Evolutionary conservation across 2,888 invertebrate genomes (phyloP).

Genomic region (Tipula lateralis): DNA sequence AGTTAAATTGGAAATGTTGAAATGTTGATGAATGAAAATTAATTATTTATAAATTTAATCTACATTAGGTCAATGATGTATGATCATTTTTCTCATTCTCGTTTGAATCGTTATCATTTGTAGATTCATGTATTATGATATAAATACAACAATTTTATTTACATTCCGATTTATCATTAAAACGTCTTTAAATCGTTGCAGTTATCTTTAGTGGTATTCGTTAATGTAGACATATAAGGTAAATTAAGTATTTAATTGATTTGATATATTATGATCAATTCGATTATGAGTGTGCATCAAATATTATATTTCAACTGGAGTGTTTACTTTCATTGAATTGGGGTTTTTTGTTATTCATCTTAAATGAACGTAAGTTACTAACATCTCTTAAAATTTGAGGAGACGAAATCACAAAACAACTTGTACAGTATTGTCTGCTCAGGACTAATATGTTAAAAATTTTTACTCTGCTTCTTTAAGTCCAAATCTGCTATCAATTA

Average conservation of each 20-base stretch:
- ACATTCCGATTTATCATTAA: neutral
- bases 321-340: no score
- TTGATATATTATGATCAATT: neutral
- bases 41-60: conserved; percentile 24
- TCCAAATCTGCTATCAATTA: no score
- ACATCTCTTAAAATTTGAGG: no score
- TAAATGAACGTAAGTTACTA: no score
- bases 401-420: no score
- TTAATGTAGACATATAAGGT: no score
- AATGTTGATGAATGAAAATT: conserved; percentile 19
- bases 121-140: neutral
- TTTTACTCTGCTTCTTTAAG: no score
- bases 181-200: neutral
- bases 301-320: no score
- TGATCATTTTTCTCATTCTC: neutral
- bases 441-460: no score
- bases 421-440: no score
- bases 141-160: conserved; percentile 7
- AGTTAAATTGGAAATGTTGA: neutral
- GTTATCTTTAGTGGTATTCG: neutral
- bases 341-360: no score
- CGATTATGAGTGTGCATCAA: neutral
- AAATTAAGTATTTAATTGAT: neutral
- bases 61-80: conserved; percentile 13
- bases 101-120: neutral